phyloP scores from a whole-genome alignment of 2,113 vertebrate genomes.

The Cinclus cinclus region DNA sequence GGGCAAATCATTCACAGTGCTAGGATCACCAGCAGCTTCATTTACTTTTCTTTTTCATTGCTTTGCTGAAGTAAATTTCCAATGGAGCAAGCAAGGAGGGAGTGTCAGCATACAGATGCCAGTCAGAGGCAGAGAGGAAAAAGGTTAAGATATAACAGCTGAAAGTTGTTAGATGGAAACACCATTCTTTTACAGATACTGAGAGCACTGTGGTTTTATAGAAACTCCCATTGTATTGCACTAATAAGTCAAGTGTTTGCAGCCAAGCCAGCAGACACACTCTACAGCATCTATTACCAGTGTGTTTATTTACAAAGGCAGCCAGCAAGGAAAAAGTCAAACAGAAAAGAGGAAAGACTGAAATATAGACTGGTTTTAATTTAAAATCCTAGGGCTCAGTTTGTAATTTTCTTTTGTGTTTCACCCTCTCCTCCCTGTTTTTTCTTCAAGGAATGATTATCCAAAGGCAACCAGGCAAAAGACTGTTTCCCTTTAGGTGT shows the following conservation, averaged over 20 bases:
- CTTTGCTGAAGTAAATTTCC: neutral
- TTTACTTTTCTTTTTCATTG: neutral
- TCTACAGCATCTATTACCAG: neutral
- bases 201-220: constrained; percentile 1
- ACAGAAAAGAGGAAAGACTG: neutral
- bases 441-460: neutral
- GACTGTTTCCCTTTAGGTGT: constrained; percentile 38
- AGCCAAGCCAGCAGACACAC: constrained; percentile 10
- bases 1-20: neutral
- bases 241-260: constrained; percentile 38
- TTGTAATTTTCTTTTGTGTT: constrained; percentile 16
- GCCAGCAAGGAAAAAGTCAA: neutral
- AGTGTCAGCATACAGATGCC: neutral
- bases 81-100: neutral
- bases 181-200: neutral
- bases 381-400: neutral
- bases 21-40: neutral
- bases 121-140: neutral
- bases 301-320: constrained; percentile 42
- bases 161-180: constrained; percentile 13
- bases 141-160: neutral
- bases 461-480: neutral
- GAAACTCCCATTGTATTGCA: constrained; percentile 49
- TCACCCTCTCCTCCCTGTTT: neutral
- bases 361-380: constrained; percentile 20